Conservation (phyloP, 2,888 invertebrate genomes). For the Andrena bicolor region DNA sequence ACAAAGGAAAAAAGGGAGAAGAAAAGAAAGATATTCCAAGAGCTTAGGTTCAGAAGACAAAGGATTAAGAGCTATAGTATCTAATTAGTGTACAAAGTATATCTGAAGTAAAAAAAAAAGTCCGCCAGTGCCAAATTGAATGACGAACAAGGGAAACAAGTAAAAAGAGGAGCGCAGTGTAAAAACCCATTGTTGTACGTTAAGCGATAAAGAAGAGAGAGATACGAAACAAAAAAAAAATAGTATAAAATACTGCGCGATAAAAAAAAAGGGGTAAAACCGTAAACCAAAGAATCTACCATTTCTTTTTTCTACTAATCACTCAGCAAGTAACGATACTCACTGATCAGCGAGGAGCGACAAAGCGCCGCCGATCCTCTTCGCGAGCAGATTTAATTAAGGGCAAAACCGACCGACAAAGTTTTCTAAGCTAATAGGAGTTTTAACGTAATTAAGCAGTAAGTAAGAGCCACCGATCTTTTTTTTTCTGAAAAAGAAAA, state of each 20-base stretch:
- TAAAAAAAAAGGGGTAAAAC: conserved; percentile 68
- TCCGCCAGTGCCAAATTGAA: conserved; percentile 85
- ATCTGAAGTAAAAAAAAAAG: conserved; percentile 77
- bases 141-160: conserved; percentile 65
- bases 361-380: conserved; percentile 54
- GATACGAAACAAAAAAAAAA: conserved; percentile 51
- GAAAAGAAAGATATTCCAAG: conserved; percentile 74
- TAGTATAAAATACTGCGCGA: conserved; percentile 55
- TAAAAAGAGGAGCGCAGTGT: conserved; percentile 53
- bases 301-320: conserved; percentile 83
- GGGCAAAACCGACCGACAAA: conserved; percentile 49
- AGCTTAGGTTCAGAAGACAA: conserved; percentile 78
- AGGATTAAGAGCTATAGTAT: conserved; percentile 78
- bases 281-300: conserved; percentile 85
- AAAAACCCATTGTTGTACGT: conserved; percentile 60
- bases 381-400: conserved; percentile 60
- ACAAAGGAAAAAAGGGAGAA: conserved; percentile 27
- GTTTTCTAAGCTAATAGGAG: conserved; percentile 56
- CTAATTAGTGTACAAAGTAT: conserved; percentile 84
- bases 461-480: conserved; percentile 59
- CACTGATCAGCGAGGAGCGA: conserved; percentile 65
- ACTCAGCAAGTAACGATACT: conserved; percentile 77
- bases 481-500: conserved; percentile 23
- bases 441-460: conserved; percentile 61
- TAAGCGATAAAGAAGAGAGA: conserved; percentile 58